These are phyloP conservation scores for Homarus americanus DNA, from an alignment of 1,140 invertebrate species.

Conservation along the genomic window DNA sequence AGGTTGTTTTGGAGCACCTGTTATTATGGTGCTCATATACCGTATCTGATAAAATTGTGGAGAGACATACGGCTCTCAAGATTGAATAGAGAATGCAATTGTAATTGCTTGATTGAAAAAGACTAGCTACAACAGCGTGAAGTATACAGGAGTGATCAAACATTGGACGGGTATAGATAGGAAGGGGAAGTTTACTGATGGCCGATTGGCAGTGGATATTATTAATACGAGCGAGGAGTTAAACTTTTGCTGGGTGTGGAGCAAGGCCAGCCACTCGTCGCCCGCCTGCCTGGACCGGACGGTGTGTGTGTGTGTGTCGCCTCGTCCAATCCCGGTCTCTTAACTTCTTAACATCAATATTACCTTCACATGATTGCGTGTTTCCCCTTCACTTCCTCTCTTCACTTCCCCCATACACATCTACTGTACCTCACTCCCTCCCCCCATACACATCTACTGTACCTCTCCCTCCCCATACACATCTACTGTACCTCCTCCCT, in stretches of 20 bases:
- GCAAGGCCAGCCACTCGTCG: slow-evolving; percentile 1
- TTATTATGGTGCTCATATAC: neutral
- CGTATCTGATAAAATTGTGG: neutral
- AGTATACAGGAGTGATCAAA: neutral
- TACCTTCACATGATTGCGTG: neutral
- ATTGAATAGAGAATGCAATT: neutral
- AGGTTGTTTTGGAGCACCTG: neutral
- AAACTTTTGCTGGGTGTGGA: neutral
- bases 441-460: neutral
- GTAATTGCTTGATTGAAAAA: neutral
- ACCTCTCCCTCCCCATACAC: too few relatives aligned
- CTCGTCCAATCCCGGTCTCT: neutral
- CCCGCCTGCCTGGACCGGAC: neutral
- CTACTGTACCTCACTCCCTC: neutral
- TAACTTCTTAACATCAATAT: neutral
- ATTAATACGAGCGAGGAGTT: neutral
- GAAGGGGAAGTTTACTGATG: neutral
- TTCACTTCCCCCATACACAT: neutral
- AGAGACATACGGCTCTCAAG: neutral
- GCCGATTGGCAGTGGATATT: neutral
- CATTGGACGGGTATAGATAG: neutral
- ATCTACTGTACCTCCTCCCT: too few relatives aligned
- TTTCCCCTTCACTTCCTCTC: too few relatives aligned
- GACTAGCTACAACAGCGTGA: neutral
- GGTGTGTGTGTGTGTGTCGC: neutral